Evolutionary conservation across 2,113 vertebrate species (phyloP), one percentile per base, ranked within the genome.

Genomic region (Picathartes gymnocephalus): DNA sequence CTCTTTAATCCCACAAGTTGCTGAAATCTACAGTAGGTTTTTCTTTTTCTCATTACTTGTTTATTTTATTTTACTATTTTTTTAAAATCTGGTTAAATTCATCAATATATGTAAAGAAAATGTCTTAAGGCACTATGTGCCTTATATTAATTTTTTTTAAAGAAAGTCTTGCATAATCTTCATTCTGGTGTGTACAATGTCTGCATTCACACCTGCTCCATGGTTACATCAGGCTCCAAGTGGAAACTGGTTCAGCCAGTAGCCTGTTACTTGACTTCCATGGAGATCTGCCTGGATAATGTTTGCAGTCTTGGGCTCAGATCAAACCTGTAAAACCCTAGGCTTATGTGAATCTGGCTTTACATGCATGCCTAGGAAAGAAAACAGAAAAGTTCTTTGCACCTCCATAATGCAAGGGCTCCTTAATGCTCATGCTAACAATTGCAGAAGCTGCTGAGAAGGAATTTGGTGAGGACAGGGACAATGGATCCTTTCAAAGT

Each of bases 1-100:
- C 28, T 64, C 79, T 97, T 98, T 94, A 95, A 96, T 92, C 93
- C 87, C 92, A 73, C 66, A 96, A 88, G 73, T 72, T 93, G 70
- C 62, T 93, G 81, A 93, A 96, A 77, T 39, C 45, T 65, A 92
- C 81, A 90, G 83, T 78, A 58, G 30, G 5, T 28, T 91, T 90
- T 90, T 92, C 35, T 82, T 92, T 92, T 83, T 42, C 39, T 73
- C 54, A 53, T 81, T 82, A 15, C 25, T 80, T 85, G 13, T 82
- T 92, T 91, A 56, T 80, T 71, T 85, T 35, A 56, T 64, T 78
- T 54, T 71, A 15, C 12, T 31, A 4, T 56, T 60, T 90, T 92
- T 81, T 90, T 37, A 23, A 24, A 57, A 27, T 91, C 64, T 95
- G 25, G 56, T 27, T 57, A 89, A 73, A 89, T 33, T 15, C 17